Conservation (phyloP, 2,797 vertebrate genomes). For the Chelmon rostratus region DNA sequence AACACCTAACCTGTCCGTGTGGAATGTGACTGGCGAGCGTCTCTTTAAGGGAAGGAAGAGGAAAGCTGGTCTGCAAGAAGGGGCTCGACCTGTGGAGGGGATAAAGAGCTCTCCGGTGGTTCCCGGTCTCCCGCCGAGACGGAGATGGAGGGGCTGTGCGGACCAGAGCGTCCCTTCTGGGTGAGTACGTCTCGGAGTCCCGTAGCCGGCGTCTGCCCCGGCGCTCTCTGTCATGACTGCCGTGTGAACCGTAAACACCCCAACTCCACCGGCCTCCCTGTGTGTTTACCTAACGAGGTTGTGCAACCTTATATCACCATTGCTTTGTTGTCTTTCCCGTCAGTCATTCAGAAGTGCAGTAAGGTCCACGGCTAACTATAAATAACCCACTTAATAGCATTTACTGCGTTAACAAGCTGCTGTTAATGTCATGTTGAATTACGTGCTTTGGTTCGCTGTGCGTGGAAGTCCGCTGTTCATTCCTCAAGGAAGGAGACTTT, state of each 20-base stretch:
- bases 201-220: background rate
- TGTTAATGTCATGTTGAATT: constrained; percentile 33
- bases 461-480: background rate
- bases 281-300: constrained; percentile 16
- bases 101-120: constrained; percentile 36
- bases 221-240: background rate
- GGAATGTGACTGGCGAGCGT: constrained; percentile 62
- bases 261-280: constrained; percentile 7
- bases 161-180: constrained; percentile 82
- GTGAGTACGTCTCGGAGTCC: constrained; percentile 66
- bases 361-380: constrained; percentile 24
- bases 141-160: constrained; percentile 84
- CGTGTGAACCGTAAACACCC: constrained; percentile 33
- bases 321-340: constrained; percentile 26
- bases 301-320: constrained; percentile 4
- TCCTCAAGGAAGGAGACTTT: background rate
- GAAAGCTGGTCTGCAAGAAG: constrained; percentile 38
- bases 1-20: constrained; percentile 12
- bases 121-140: constrained; percentile 48
- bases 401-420: constrained; percentile 56
- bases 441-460: background rate
- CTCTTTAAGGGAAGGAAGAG: constrained; percentile 5
- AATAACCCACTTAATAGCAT: constrained; percentile 61
- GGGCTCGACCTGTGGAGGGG: constrained; percentile 53
- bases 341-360: constrained; percentile 18